A percentile compares a stretch with the other conserved stretches of the same genome.
Evolutionary conservation across 2,797 vertebrate genomes (phyloP).

Genomic region (Melanotaenia parkinsoni): DNA sequence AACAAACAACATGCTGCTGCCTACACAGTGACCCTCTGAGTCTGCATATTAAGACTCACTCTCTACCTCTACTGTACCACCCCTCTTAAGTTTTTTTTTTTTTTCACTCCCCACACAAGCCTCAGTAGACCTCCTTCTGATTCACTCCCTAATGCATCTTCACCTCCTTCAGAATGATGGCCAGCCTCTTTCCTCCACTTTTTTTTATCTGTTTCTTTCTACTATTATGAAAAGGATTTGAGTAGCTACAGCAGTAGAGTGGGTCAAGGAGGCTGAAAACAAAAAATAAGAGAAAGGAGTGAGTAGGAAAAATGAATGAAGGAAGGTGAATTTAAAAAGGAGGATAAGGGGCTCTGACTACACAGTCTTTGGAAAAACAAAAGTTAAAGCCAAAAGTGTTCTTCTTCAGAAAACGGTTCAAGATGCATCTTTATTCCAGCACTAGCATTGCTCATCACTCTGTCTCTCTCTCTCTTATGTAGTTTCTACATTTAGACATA

Average conservation of each 20-base stretch:
- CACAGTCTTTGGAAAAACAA: slow-evolving; percentile 64
- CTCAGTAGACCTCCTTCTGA: slow-evolving; percentile 42
- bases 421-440: slow-evolving; percentile 73
- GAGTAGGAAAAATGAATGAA: slow-evolving; percentile 48
- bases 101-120: slow-evolving; percentile 19
- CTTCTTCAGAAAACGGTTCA: slow-evolving; percentile 70
- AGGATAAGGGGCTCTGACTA: slow-evolving; percentile 63
- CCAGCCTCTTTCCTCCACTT: slow-evolving; percentile 43
- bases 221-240: slow-evolving; percentile 73
- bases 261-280: slow-evolving; percentile 69
- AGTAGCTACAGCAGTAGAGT: slow-evolving; percentile 62
- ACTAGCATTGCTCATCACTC: slow-evolving; percentile 57
- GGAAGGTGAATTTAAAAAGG: slow-evolving; percentile 52
- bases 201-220: slow-evolving; percentile 54
- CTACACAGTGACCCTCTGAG: slow-evolving; percentile 72
- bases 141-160: slow-evolving; percentile 50
- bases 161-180: slow-evolving; percentile 47
- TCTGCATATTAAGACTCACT: slow-evolving; percentile 64
- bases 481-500: slow-evolving; percentile 17
- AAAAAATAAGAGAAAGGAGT: slow-evolving; percentile 58
- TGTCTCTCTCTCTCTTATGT: slow-evolving; percentile 19
- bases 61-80: slow-evolving; percentile 31
- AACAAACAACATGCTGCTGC: slow-evolving; percentile 78
- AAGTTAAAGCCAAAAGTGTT: slow-evolving; percentile 72
- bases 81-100: slow-evolving; percentile 51